Evolutionary conservation across 2,797 vertebrate species (phyloP).

Genomic region (Ibycter americanus): DNA sequence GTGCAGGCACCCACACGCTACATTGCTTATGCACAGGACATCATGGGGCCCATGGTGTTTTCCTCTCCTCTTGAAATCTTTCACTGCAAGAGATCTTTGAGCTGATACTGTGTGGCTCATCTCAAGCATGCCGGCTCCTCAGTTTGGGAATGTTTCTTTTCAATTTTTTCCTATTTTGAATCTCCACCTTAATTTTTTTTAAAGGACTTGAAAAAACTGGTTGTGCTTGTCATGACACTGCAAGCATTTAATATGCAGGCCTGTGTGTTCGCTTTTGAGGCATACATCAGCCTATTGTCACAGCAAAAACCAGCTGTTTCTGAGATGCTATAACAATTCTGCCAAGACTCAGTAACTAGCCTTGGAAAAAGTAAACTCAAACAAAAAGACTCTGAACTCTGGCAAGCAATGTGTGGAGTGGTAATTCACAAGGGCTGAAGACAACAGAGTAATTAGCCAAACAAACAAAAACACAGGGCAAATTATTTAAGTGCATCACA

Average conservation of each 20-base stretch:
- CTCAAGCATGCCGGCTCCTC: background rate
- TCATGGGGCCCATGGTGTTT: background rate
- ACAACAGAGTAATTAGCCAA: background rate
- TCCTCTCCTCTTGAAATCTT: background rate
- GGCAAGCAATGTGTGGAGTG: background rate
- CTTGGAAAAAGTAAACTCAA: slow-evolving; percentile 3
- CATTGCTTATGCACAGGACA: background rate
- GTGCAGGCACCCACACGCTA: background rate
- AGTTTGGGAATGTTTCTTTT: background rate
- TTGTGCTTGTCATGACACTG: background rate
- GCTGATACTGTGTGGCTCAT: background rate
- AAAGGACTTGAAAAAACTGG: background rate
- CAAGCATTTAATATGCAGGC: background rate
- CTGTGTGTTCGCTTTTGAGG: background rate
- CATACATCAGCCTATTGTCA: background rate
- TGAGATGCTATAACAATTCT: background rate
- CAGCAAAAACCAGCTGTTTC: background rate
- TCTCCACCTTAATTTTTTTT: background rate
- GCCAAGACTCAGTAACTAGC: background rate
- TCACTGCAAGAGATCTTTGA: background rate
- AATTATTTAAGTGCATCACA: background rate
- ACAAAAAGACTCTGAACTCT: slow-evolving; percentile 4
- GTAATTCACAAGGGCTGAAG: background rate
- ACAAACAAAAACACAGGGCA: background rate
- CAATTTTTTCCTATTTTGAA: background rate